These are phyloP conservation scores for Alloplasta piceator DNA, from an alignment of 2,888 invertebrate genomes.

Conservation along the genomic window DNA sequence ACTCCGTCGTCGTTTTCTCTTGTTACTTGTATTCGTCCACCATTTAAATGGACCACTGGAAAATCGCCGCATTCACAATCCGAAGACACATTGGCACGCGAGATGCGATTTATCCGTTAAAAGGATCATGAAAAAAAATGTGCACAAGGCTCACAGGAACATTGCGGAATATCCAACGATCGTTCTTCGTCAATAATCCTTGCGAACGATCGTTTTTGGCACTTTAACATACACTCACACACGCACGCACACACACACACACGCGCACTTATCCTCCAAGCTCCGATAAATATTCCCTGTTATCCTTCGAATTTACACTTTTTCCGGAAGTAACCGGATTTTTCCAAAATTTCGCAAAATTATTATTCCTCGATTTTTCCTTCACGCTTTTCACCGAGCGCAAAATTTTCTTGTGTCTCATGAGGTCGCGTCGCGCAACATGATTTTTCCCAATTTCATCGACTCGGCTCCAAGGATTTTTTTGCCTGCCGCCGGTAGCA, in stretches of 20 bases:
- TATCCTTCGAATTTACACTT: background rate
- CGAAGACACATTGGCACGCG: constrained; percentile 25
- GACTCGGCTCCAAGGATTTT: constrained; percentile 11
- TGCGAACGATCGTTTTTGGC: constrained; percentile 16
- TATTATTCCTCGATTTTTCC: background rate
- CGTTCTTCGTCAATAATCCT: constrained; percentile 49
- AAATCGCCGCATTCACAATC: constrained; percentile 77
- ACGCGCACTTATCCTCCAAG: no score
- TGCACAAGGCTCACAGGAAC: background rate
- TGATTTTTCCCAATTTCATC: background rate
- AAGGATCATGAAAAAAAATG: background rate
- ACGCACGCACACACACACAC: background rate
- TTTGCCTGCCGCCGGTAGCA: constrained; percentile 43
- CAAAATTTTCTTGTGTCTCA: background rate
- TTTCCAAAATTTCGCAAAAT: background rate
- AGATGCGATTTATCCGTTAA: constrained; percentile 14
- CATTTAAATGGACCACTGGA: constrained; percentile 72
- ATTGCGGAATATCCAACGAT: constrained; percentile 30
- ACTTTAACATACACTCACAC: constrained; percentile 22
- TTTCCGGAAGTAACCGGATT: background rate
- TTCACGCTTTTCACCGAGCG: background rate
- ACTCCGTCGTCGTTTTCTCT: constrained; percentile 65
- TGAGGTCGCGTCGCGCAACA: background rate
- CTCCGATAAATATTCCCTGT: no score
- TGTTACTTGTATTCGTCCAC: constrained; percentile 68